Evolutionary conservation across 92 coral and sea anemone species (phyloP).

Genomic region (Porites lobata): DNA sequence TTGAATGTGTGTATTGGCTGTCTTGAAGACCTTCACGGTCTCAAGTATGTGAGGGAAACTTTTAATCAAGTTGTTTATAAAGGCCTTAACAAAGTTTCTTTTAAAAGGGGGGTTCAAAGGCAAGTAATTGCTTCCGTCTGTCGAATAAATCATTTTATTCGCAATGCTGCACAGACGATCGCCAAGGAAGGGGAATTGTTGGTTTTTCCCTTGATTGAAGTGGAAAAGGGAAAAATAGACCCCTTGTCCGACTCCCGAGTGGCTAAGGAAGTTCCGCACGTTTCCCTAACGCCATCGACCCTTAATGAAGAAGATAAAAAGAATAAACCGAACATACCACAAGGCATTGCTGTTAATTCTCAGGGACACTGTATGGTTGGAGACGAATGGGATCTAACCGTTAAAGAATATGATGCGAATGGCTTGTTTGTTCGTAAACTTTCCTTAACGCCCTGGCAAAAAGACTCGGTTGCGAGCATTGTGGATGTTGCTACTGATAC

Average conservation of each 20-base stretch:
- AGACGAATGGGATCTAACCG: neutral
- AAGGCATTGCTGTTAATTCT: neutral
- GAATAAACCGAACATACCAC: neutral
- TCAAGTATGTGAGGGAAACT: neutral
- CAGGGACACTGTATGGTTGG: neutral
- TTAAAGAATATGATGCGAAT: neutral
- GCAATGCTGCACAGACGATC: neutral
- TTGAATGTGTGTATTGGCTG: neutral
- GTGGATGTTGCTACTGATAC: slow-evolving; percentile 7
- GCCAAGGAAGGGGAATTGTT: neutral
- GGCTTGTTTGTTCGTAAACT: neutral
- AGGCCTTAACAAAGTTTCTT: neutral
- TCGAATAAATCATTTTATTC: slow-evolving; percentile 8
- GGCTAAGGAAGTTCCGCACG: neutral
- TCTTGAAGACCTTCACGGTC: slow-evolving; percentile 21
- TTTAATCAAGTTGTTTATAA: neutral
- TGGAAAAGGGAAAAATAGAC: neutral
- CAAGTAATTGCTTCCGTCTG: slow-evolving; percentile 17
- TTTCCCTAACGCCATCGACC: neutral
- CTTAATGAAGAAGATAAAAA: neutral
- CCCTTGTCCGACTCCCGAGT: slow-evolving; percentile 3
- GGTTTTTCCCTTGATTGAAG: slow-evolving; percentile 2
- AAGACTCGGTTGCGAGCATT: neutral
- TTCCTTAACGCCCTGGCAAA: neutral
- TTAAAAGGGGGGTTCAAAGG: neutral